A percentile compares a stretch with the other conserved stretches of the same genome.
These are phyloP conservation scores for Lepus townsendii DNA, from an alignment of 2,797 vertebrate species.

Conservation along the genomic window DNA sequence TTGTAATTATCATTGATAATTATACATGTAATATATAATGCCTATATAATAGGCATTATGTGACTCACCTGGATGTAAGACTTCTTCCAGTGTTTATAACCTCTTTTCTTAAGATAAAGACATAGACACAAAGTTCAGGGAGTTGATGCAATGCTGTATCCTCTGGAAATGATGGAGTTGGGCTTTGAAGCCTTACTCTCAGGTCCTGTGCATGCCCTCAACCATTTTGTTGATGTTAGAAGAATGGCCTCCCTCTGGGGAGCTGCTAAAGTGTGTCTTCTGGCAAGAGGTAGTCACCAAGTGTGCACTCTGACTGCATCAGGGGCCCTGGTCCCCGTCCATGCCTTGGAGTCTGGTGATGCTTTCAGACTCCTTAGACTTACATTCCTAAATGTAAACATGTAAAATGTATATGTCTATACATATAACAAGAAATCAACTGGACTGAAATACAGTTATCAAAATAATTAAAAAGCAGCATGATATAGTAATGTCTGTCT, in stretches of 20 bases:
- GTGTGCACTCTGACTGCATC: neutral
- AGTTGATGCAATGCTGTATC: neutral
- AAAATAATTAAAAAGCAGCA: conserved; percentile 31
- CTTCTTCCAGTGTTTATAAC: conserved; percentile 34
- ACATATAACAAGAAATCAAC: neutral
- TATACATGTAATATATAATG: conserved; percentile 1
- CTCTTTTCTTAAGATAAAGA: conserved; percentile 10
- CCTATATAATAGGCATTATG: neutral
- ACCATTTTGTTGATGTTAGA: neutral
- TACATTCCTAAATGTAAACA: neutral
- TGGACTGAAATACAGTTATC: neutral
- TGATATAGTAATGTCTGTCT: neutral
- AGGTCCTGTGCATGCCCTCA: neutral
- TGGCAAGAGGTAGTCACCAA: too few relatives aligned
- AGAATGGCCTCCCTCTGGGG: neutral
- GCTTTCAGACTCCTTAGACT: neutral
- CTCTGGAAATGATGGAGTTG: neutral
- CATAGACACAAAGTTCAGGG: neutral
- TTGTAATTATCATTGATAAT: conserved; percentile 24
- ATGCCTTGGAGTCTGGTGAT: neutral
- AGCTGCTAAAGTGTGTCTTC: neutral
- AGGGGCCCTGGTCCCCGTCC: neutral
- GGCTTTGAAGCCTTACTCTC: conserved; percentile 4
- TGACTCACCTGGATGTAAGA: conserved; percentile 31
- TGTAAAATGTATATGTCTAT: neutral